Evolutionary conservation across 2,113 vertebrate genomes (phyloP).

Genomic region (Kryptolebias marmoratus): DNA sequence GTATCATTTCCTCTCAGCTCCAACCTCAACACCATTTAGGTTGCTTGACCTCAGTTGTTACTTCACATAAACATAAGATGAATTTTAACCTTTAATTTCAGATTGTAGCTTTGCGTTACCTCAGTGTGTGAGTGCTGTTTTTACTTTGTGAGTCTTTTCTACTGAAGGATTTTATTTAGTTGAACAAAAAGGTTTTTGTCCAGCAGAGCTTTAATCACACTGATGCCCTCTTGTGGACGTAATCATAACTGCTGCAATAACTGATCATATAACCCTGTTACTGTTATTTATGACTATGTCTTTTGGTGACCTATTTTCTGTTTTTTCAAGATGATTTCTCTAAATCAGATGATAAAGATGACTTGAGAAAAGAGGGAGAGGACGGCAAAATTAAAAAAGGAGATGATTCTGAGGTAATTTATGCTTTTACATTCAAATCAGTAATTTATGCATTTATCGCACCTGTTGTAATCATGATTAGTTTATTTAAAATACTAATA

Average conservation of each 20-base stretch:
- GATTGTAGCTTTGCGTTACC: neutral
- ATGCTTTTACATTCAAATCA: neutral
- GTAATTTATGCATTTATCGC: neutral
- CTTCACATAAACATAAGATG: neutral
- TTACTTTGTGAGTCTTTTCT: neutral
- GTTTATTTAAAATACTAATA: neutral
- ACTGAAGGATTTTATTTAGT: neutral
- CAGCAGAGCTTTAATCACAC: neutral
- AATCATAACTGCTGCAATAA: neutral
- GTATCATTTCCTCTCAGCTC: slow-evolving; percentile 11
- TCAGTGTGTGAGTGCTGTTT: too few relatives aligned
- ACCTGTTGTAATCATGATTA: neutral
- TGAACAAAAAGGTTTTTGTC: neutral
- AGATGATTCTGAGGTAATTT: slow-evolving; percentile 64
- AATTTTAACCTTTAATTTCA: neutral
- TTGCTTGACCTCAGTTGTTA: slow-evolving; percentile 7
- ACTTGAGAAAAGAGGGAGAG: slow-evolving; percentile 69
- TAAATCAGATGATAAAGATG: slow-evolving; percentile 73
- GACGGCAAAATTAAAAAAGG: slow-evolving; percentile 64
- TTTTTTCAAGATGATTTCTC: slow-evolving; percentile 68
- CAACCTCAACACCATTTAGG: slow-evolving; percentile 3
- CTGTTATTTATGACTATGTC: neutral
- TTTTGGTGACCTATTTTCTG: neutral
- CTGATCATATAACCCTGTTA: neutral
- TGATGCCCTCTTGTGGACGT: slow-evolving; percentile 32